Evolutionary conservation across 2,888 invertebrate species (phyloP).

Genomic region (Philonicus albiceps): DNA sequence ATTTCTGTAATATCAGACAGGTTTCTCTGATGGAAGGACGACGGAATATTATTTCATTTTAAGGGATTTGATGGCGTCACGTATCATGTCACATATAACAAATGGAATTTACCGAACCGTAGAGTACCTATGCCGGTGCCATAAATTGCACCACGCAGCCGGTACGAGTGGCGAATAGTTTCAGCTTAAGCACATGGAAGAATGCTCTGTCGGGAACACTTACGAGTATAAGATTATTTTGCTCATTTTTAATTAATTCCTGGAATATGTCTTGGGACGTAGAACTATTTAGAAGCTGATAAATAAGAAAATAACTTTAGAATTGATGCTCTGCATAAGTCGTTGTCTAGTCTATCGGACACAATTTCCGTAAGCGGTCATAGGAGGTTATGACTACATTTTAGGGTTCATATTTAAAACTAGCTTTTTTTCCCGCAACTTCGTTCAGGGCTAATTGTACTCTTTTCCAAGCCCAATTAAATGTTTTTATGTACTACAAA

Average conservation of each 20-base stretch:
- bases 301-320: background rate
- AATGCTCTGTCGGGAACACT: background rate
- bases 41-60: background rate
- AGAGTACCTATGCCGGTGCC: background rate
- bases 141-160: background rate
- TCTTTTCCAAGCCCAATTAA: too few relatives aligned
- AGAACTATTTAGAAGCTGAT: background rate
- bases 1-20: background rate
- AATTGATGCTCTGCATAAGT: background rate
- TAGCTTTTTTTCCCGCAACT: too few relatives aligned
- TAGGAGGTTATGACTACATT: background rate
- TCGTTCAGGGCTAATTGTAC: too few relatives aligned
- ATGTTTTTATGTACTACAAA: too few relatives aligned
- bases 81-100: background rate
- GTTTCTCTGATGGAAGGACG: background rate
- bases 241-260: background rate
- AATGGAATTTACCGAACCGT: background rate
- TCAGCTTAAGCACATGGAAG: background rate
- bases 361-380: background rate
- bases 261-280: background rate
- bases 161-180: background rate
- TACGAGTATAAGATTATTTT: background rate
- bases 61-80: background rate
- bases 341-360: background rate
- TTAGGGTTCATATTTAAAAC: background rate